Percentiles rank a stretch among this genome's conserved stretches.
These are phyloP conservation scores for Lanius collurio DNA, from an alignment of 2,113 vertebrate genomes.

Conservation along the genomic window DNA sequence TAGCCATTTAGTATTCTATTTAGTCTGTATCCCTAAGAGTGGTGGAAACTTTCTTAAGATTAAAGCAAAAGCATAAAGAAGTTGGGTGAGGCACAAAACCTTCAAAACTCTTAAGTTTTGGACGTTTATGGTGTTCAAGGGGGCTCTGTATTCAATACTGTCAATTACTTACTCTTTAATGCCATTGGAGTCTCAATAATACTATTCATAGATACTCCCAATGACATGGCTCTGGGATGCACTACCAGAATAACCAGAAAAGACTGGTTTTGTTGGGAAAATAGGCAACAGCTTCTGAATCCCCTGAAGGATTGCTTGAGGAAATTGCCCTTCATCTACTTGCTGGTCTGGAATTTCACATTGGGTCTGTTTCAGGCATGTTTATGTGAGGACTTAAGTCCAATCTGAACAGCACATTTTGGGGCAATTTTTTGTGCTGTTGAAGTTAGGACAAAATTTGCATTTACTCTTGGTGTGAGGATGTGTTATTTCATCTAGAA, in stretches of 20 bases:
- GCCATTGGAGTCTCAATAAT: neutral
- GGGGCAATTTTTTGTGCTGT: neutral
- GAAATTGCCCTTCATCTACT: neutral
- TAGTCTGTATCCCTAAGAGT: no score
- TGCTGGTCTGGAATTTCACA: neutral
- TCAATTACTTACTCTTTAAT: neutral
- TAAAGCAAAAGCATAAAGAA: neutral
- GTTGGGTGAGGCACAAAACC: neutral
- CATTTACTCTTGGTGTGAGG: neutral
- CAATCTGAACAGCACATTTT: neutral
- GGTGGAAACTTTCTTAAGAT: neutral
- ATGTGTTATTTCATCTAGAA: neutral
- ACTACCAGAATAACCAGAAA: neutral
- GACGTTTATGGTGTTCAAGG: neutral
- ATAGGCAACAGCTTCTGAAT: neutral
- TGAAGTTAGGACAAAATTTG: neutral
- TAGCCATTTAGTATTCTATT: neutral
- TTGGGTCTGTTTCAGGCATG: neutral
- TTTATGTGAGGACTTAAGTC: neutral
- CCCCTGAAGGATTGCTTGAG: neutral
- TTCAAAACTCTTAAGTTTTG: neutral
- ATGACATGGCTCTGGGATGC: neutral
- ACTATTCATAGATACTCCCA: neutral
- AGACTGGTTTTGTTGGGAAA: neutral
- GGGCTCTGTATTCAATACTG: neutral